phyloP scores from a whole-genome alignment of 2,888 invertebrate species.

The Coremacera marginata region DNA sequence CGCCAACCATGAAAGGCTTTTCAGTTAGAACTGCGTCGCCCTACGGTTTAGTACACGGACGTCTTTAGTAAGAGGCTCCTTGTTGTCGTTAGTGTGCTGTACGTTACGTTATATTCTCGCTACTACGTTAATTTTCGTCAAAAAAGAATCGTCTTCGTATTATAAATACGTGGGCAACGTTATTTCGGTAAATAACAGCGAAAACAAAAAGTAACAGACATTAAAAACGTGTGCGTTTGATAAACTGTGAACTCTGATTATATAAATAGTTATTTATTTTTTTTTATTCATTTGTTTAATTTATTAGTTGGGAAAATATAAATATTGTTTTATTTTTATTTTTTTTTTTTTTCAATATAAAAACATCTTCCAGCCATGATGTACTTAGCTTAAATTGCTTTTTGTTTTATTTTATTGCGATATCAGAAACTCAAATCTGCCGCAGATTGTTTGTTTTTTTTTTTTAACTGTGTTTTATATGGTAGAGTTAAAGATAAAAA shows the following conservation, averaged over 20 bases:
- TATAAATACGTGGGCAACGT: neutral
- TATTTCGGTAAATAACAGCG: neutral
- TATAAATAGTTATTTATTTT: too few relatives aligned
- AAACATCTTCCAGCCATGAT: too few relatives aligned
- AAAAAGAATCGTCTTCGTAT: neutral
- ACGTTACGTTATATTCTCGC: constrained; percentile 12
- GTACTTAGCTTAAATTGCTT: too few relatives aligned
- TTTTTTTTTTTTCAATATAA: too few relatives aligned
- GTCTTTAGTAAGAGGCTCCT: constrained; percentile 62
- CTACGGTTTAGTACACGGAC: constrained; percentile 70
- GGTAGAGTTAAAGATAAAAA: too few relatives aligned
- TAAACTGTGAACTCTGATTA: neutral
- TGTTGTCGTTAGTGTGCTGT: constrained; percentile 42
- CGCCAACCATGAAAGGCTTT: constrained; percentile 58
- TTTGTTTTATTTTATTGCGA: too few relatives aligned
- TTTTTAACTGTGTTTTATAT: too few relatives aligned
- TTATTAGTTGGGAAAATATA: too few relatives aligned
- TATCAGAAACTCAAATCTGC: too few relatives aligned
- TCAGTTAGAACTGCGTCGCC: constrained; percentile 71
- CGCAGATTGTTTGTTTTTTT: too few relatives aligned
- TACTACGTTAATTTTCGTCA: neutral
- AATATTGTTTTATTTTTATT: too few relatives aligned
- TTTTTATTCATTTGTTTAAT: too few relatives aligned
- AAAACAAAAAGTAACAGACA: constrained; percentile 3
- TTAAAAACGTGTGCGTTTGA: neutral